phyloP scores from a whole-genome alignment of 2,113 vertebrate species.

The Chamaetylas fuelleborni region DNA sequence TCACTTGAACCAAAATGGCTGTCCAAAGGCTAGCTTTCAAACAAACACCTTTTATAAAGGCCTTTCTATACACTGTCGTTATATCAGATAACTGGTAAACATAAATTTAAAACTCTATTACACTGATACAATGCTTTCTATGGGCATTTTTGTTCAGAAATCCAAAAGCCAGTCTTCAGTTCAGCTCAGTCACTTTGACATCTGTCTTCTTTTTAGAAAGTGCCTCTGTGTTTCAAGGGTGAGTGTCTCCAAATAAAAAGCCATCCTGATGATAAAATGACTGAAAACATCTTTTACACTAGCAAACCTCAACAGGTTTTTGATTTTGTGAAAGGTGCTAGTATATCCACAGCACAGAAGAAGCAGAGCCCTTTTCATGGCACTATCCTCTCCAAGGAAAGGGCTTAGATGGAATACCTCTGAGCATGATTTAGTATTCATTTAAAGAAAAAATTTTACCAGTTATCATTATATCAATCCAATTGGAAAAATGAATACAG shows the following conservation, averaged over 20 bases:
- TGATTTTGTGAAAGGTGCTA: not conserved
- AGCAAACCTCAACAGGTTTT: not conserved
- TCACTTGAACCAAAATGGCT: not conserved
- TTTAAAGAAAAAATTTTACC: not conserved
- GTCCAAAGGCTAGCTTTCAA: not conserved
- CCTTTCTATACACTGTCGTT: not conserved
- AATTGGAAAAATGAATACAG: not conserved
- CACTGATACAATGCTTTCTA: not conserved
- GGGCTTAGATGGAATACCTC: not conserved
- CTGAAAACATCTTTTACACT: not conserved
- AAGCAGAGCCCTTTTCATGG: not conserved
- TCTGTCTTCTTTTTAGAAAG: not conserved
- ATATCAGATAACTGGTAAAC: not conserved
- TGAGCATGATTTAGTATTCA: not conserved
- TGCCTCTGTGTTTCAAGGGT: not conserved
- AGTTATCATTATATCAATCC: not conserved
- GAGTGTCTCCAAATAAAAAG: not conserved
- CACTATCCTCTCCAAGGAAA: not conserved
- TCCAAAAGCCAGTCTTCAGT: not conserved
- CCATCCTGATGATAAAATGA: not conserved
- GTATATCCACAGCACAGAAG: not conserved
- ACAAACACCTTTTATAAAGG: not conserved
- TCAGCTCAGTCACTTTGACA: not conserved
- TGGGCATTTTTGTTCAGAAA: not conserved
- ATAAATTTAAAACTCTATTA: not conserved